Conservation (phyloP, 2,113 vertebrate genomes). For the Hippocampus guttulatus region DNA sequence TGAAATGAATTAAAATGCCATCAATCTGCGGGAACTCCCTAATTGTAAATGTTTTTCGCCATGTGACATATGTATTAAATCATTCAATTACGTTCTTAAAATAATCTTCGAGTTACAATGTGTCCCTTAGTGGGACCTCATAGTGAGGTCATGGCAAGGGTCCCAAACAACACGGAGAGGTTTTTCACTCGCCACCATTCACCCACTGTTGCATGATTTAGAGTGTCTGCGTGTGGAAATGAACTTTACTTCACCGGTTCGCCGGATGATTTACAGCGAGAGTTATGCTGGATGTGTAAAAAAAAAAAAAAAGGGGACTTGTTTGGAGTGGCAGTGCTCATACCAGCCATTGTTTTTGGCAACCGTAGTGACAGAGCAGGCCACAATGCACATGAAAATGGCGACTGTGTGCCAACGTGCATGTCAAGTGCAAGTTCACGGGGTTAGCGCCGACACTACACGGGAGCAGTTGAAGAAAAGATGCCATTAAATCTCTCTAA, state of each 20-base stretch:
- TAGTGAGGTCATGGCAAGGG: slow-evolving; percentile 49
- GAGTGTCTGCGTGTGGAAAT: slow-evolving; percentile 60
- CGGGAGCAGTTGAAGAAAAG: too few species aligned
- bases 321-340: slow-evolving; percentile 64
- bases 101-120: slow-evolving; percentile 29
- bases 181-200: slow-evolving; percentile 46
- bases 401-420: slow-evolving; percentile 48
- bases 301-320: slow-evolving; percentile 47
- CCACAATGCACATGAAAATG: slow-evolving; percentile 66
- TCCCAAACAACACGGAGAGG: slow-evolving; percentile 32
- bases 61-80: neutral
- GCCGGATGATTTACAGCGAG: slow-evolving; percentile 55
- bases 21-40: neutral
- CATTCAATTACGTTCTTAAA: neutral
- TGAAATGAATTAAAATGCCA: neutral
- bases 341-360: slow-evolving; percentile 68
- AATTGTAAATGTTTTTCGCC: neutral
- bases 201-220: slow-evolving; percentile 39
- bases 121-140: slow-evolving; percentile 28
- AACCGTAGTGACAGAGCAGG: slow-evolving; percentile 65
- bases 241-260: slow-evolving; percentile 44
- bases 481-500: too few species aligned
- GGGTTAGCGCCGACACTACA: slow-evolving; percentile 17
- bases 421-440: slow-evolving; percentile 50
- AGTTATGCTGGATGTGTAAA: slow-evolving; percentile 51